phyloP scores from a whole-genome alignment of 2,113 vertebrate species.

The Rousettus leschenaultii region DNA sequence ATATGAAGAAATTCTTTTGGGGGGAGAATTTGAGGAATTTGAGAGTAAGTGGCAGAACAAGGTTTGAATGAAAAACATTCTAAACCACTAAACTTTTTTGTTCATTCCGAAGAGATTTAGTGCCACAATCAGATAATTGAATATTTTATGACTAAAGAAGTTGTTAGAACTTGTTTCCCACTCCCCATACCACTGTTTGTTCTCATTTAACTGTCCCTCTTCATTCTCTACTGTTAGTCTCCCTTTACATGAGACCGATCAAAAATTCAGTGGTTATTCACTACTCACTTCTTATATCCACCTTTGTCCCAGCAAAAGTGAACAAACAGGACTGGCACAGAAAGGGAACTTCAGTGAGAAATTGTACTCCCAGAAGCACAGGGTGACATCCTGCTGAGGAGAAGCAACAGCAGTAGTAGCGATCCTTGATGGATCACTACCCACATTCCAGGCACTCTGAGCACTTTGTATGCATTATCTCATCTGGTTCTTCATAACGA shows the following conservation, averaged over 20 bases:
- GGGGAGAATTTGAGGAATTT: not conserved
- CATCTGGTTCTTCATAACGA: not conserved
- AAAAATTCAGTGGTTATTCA: not conserved
- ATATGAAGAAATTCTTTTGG: not conserved
- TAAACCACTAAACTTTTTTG: not conserved
- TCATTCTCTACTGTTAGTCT: not conserved
- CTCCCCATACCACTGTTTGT: not conserved
- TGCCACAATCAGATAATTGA: not conserved
- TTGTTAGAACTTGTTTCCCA: not conserved
- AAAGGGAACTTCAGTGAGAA: not conserved
- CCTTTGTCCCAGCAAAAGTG: not conserved
- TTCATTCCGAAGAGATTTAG: not conserved
- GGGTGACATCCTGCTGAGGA: not conserved
- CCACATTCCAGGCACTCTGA: not conserved
- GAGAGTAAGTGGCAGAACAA: not conserved
- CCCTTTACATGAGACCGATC: not conserved
- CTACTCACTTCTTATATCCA: not conserved
- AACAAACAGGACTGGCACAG: not conserved
- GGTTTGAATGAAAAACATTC: not conserved
- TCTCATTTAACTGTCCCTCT: not conserved
- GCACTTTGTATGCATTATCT: not conserved
- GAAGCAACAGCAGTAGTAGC: not conserved
- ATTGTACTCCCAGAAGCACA: not conserved
- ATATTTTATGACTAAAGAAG: not conserved
- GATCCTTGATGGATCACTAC: not conserved